Evolutionary conservation across 2,797 vertebrate species (phyloP).

Genomic region (Lutjanus campechanus): DNA sequence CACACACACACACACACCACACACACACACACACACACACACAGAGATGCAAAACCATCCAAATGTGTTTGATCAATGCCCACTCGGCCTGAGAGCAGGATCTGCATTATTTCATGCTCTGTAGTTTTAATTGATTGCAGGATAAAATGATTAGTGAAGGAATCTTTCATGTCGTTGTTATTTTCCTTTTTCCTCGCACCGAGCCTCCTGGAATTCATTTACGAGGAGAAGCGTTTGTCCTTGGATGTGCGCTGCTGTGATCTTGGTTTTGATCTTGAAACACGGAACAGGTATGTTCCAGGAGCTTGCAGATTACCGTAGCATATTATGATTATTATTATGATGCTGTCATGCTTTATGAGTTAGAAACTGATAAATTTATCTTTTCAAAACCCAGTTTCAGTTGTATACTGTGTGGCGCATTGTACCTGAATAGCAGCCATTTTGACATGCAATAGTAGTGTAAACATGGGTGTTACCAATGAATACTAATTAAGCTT

Average conservation of each 20-base stretch:
- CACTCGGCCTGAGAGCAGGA: slow-evolving; percentile 73
- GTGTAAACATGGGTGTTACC: too few species aligned
- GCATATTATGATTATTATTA: background rate
- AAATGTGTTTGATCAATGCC: slow-evolving; percentile 79
- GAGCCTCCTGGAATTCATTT: slow-evolving; percentile 53
- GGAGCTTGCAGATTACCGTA: background rate
- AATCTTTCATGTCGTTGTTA: slow-evolving; percentile 67
- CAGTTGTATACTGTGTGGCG: background rate
- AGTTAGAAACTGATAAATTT: slow-evolving; percentile 3
- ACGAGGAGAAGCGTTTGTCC: slow-evolving; percentile 38
- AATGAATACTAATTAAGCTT: too few species aligned
- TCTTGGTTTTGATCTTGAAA: slow-evolving; percentile 56
- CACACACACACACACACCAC: slow-evolving; percentile 25
- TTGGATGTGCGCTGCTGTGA: slow-evolving; percentile 51
- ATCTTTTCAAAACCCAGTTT: background rate
- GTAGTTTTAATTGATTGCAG: slow-evolving; percentile 79
- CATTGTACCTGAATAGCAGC: background rate
- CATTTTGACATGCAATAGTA: too few species aligned
- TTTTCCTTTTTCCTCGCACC: slow-evolving; percentile 44
- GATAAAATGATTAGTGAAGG: slow-evolving; percentile 81
- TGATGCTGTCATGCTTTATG: slow-evolving; percentile 2
- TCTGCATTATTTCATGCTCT: slow-evolving; percentile 83
- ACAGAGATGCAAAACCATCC: slow-evolving; percentile 42
- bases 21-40: slow-evolving; percentile 24
- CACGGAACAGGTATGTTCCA: slow-evolving; percentile 25